These are phyloP conservation scores for Dinocampus coccinellae DNA, from an alignment of 2,888 invertebrate species.

Conservation along the genomic window DNA sequence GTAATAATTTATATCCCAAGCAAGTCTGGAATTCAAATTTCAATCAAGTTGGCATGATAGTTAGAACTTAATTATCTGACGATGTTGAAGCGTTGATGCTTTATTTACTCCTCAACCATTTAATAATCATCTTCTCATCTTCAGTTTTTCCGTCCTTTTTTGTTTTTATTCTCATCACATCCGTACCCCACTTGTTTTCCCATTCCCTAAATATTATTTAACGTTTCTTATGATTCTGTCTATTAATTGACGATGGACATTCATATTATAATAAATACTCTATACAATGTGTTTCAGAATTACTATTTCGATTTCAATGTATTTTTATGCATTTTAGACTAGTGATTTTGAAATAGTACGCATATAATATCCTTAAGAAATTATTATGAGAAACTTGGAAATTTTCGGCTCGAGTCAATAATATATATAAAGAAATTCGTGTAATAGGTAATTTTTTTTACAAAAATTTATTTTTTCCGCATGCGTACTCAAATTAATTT, in stretches of 20 bases:
- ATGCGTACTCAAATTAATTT: background rate
- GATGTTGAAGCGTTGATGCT: conserved; percentile 32
- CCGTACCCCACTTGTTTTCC: background rate
- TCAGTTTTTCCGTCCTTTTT: background rate
- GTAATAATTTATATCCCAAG: conserved; percentile 40
- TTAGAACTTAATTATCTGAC: conserved; percentile 52
- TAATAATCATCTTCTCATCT: background rate
- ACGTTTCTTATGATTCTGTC: conserved; percentile 36
- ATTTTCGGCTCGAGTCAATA: background rate
- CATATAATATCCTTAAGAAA: conserved; percentile 39
- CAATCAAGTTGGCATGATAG: conserved; percentile 52
- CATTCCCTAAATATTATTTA: background rate
- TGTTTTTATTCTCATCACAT: background rate
- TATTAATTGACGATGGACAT: conserved; percentile 38
- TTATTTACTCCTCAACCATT: conserved; percentile 2
- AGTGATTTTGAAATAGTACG: too few relatives aligned
- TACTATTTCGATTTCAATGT: too few relatives aligned
- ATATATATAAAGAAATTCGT: background rate
- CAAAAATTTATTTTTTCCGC: background rate
- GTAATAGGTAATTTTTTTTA: background rate
- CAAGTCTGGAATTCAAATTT: conserved; percentile 57
- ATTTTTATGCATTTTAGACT: too few relatives aligned
- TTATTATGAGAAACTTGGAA: conserved; percentile 4
- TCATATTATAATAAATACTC: conserved; percentile 39
- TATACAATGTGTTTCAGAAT: too few relatives aligned